phyloP scores from a whole-genome alignment of 2,113 vertebrate genomes.

The Ameiurus melas region DNA sequence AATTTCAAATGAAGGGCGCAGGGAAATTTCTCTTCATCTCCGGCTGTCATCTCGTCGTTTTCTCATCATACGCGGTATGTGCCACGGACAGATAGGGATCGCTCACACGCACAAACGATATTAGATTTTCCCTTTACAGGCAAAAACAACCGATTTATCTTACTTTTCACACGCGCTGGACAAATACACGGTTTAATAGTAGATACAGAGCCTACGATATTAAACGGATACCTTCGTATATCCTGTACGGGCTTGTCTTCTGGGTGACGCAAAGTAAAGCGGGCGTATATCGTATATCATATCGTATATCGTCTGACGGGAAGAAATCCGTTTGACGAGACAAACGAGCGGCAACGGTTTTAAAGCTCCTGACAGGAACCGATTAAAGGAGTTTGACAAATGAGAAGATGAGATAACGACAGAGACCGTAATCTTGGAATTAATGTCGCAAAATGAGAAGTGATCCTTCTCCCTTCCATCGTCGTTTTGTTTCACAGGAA shows the following conservation, averaged over 20 bases:
- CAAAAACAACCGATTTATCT: not conserved
- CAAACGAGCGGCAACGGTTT: not conserved
- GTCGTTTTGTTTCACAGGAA: not conserved
- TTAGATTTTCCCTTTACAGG: not conserved
- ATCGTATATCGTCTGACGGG: not conserved
- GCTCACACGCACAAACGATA: not conserved
- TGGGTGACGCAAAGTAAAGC: not conserved
- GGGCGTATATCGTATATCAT: not conserved
- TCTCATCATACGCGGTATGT: too few species aligned
- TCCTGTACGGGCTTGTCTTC: not conserved
- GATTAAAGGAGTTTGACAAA: conserved; percentile 48
- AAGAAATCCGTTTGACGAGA: not conserved
- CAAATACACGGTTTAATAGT: too few species aligned
- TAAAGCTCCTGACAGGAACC: conserved; percentile 52
- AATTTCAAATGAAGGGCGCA: conserved; percentile 2
- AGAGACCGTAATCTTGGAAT: not conserved
- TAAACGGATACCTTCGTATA: not conserved
- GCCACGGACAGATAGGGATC: not conserved
- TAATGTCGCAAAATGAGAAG: conserved; percentile 13
- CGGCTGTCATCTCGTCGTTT: not conserved
- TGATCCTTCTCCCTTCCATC: not conserved
- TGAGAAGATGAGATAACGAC: not conserved
- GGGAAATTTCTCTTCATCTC: not conserved
- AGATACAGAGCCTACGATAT: not conserved
- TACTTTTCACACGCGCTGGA: not conserved